Evolutionary conservation across 2,888 invertebrate genomes (phyloP), one percentile per base, ranked within the genome.

Genomic region (Micoletzkya japonica): DNA sequence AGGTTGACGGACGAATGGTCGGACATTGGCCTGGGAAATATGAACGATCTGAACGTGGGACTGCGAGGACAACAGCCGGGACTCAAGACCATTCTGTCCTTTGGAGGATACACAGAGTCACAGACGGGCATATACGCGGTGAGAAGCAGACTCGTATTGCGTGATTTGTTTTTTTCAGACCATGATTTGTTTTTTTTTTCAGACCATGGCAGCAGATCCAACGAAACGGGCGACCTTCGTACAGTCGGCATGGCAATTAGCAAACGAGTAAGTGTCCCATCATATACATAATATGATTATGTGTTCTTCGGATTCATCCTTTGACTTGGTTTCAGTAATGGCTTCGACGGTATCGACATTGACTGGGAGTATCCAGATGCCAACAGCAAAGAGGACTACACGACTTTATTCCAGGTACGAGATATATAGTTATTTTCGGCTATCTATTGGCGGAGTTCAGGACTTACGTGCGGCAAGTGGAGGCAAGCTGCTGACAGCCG

Each of bases 201-300:
- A n/a, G n/a, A n/a, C n/a, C n/a, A n/a, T n/a, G n/a, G n/a, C n/a
- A n/a, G 7, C 52, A 4, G 32, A 57, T 4, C 32, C 57, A 17
- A 17, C 6, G 4, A 57, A 32, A 3, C 32, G 57, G 4, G 6
- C 34, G 6, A 57, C 3, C 2, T 32, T 32, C 28, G 57, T 57
- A 6, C 30, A 57, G 2, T 66, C 64, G 3, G 64, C 64, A 0
- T 66, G 64, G 64, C 37, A 66, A 54, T 30, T 66, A 54, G 64
- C 64, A 2, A 66, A 66, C 34, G 54, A 54, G 64, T 66, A 24
- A 50, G 64, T 36, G 10, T 49, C 3, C 30, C 4, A 10, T 44
- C n/a, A n/a, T n/a, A n/a, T n/a, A n/a, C n/a, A n/a, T n/a, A n/a
- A n/a, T n/a, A n/a, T n/a, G n/a, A n/a, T n/a, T n/a, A n/a, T n/a